Evolutionary conservation across 1,140 invertebrate genomes (phyloP), one percentile per base, ranked within the genome.

Genomic region (Ips typographus): DNA sequence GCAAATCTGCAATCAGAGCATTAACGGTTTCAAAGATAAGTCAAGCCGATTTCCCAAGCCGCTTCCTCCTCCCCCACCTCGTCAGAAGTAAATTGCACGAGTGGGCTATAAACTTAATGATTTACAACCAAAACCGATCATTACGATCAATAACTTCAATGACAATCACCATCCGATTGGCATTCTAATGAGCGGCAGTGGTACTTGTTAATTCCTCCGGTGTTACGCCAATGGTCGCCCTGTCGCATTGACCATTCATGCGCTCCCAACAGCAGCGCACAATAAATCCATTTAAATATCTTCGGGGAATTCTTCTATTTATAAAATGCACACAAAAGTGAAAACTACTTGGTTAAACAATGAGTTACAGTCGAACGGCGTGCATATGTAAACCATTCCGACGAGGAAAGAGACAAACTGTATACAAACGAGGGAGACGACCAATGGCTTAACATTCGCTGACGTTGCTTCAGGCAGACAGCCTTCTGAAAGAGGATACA

Each of bases 281-380:
- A 67, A 67, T 59, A 67, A 67, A 68, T 47, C 57, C 57, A 60
- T 60, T 68, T 60, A 68, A 68, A 68, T 68, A 60, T 68, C 56
- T 68, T 68, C 65, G 57, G 40, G 37, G 65, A 60, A 68, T 60
- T 60, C 47, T 68, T 52, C 65, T 68, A 68, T 68, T 68, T 68
- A 68, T 68, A 68, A 68, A 68, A 68, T 60, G 43, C 57, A 59
- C 51, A 60, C 57, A 60, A 68, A 68, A 59, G 57, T 68, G 57
- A 68, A 68, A 68, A 68, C 44, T 60, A 53, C 57, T 68, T 60
- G 56, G 65, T 68, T 68, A 68, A 68, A 68, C 65, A 68, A 68
- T 68, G 65, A 68, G 53, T 56, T 55, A 65, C 63, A 56, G 61
- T 63, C 40, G 4, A 38, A 4, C 44, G n/a, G 52, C 40, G 56